Evolutionary conservation across 2,888 invertebrate genomes (phyloP).

Genomic region (Lasioglossum morio): DNA sequence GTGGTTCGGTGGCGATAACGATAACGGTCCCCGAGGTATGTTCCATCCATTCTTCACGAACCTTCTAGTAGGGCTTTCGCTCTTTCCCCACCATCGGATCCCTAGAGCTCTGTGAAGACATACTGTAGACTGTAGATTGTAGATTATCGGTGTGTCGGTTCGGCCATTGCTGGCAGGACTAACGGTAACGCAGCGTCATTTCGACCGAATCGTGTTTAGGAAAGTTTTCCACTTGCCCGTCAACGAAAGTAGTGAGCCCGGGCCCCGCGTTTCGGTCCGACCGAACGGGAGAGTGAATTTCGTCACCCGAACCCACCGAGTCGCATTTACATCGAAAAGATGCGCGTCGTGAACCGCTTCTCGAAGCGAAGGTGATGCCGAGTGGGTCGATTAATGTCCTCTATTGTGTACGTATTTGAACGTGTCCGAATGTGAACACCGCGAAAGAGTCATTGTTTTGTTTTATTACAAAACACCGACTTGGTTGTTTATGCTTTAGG

Average conservation of each 20-base stretch:
- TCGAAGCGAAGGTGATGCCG: conserved; percentile 51
- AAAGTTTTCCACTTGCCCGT: conserved; percentile 74
- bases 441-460: not conserved
- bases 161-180: conserved; percentile 47
- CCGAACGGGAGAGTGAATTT: conserved; percentile 72
- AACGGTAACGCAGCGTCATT: conserved; percentile 75
- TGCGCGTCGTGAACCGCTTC: conserved; percentile 40
- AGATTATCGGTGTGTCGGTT: not conserved
- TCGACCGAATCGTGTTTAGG: conserved; percentile 76
- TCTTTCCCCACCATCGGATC: conserved; percentile 34
- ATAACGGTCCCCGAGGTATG: conserved; percentile 63
- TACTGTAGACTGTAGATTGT: not conserved
- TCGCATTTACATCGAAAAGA: conserved; percentile 58
- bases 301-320: conserved; percentile 46
- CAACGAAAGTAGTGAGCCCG: conserved; percentile 69
- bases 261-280: conserved; percentile 41
- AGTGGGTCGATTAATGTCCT: not conserved
- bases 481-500: too few relatives aligned
- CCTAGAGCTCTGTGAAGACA: not conserved
- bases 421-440: not conserved
- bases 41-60: conserved; percentile 67
- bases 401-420: not conserved
- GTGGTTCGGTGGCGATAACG: conserved; percentile 57
- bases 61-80: conserved; percentile 60
- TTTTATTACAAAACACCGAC: not conserved